Base-by-base conservation (phyloP, 2,113 vertebrate genomes). In the Epinephelus cyanopodus region DNA sequence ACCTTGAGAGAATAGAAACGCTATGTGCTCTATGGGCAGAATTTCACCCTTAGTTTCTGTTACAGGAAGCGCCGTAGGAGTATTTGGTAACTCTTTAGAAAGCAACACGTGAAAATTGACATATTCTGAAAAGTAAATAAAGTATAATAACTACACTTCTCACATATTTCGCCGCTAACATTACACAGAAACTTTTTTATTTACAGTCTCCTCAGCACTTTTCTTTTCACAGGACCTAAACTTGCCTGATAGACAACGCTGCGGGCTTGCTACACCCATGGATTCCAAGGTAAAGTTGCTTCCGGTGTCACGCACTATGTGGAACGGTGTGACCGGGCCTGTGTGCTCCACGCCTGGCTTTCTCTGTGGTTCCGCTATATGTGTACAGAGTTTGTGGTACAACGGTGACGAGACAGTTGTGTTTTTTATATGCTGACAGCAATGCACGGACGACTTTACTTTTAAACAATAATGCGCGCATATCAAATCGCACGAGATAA, bases 1-100 rank as follows among this genome's bases (percentile, higher is more conserved):
- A 13, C 56, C 82, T 25, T 21, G 79, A 69, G 68, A 89, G 88
- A 83, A 90, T 88, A 72, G 70, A 54, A 89, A 86, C 77, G 85
- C 62, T 71, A 33, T 58, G 21, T 17, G 11, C 47, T 5, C 0
- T 0, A 1, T 0, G 0, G 1, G 2, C 1, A 1, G 0, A 0
- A 0, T 0, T 21, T 0, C 0, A 10, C 77, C 90, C 83, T 58
- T 45, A 29, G 61, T 0, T 0, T 23, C 54, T 69, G 85, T 87
- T 1, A 75, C 42, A 90, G 87, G 88, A 57, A 14, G 0, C 3
- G 8, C 5, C 8, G n/a, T 14, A 7, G 6, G 6, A 6, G 4
- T 10, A 4, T 47, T 29, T 39, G 0, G 3, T 13, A 17, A n/a
- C 10, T 23, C n/a, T 66, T 37, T 27, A 10, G 1, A 57, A 67